Conservation (phyloP, 1,140 invertebrate genomes). For the Thrips palmi region DNA sequence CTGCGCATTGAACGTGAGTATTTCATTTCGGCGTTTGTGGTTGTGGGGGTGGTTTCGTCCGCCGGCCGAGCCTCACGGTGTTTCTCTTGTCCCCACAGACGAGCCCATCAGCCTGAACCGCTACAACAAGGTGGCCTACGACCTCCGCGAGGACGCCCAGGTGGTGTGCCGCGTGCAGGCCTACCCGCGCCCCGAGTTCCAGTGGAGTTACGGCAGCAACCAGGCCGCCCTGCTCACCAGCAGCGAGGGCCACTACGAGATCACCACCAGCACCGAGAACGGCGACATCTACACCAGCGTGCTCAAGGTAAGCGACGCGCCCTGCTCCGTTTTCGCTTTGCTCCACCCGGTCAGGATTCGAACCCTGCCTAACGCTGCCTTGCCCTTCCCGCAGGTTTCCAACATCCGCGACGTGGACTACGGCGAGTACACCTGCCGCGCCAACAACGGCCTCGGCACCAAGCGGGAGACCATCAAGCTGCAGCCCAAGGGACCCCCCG, state of each 20-base stretch:
- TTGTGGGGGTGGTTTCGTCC: neutral
- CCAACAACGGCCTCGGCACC: constrained; percentile 52
- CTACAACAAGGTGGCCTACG: constrained; percentile 76
- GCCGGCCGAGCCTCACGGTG: neutral
- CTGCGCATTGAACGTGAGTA: constrained; percentile 72
- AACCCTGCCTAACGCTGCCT: too few species aligned
- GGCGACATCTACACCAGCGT: constrained; percentile 67
- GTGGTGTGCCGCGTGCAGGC: constrained; percentile 77
- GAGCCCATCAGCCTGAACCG: constrained; percentile 67
- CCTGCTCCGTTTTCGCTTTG: too few species aligned
- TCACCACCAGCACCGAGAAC: constrained; percentile 58
- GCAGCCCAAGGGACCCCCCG: constrained; percentile 68
- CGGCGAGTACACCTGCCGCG: constrained; percentile 75
- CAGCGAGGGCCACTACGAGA: constrained; percentile 70
- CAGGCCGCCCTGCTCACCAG: constrained; percentile 45
- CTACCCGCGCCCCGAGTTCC: constrained; percentile 79
- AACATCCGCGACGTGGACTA: constrained; percentile 64
- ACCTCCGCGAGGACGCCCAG: constrained; percentile 62
- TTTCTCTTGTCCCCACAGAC: constrained; percentile 36
- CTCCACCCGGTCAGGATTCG: too few species aligned
- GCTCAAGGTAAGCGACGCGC: too few species aligned
- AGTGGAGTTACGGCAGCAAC: constrained; percentile 69
- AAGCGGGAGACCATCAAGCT: constrained; percentile 58
- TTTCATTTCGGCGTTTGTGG: constrained; percentile 5
- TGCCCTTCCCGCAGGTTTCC: constrained; percentile 48